Conservation (phyloP, 2,888 invertebrate species). For the Penaeus monodon region DNA sequence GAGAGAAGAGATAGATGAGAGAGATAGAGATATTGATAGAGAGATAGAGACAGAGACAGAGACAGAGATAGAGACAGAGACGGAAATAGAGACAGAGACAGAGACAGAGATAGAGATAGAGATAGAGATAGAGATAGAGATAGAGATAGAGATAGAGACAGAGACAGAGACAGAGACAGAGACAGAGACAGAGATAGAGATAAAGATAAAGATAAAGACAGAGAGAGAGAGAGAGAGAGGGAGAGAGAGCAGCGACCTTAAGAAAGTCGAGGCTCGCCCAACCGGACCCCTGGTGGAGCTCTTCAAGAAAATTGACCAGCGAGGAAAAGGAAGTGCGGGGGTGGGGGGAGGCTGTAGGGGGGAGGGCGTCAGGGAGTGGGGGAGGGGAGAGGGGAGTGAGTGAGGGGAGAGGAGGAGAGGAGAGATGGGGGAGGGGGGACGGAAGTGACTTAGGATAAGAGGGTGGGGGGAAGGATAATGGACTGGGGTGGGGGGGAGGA, state of each 20-base stretch:
- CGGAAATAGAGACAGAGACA: no score
- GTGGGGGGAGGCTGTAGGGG: background rate
- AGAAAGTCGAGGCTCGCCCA: constrained; percentile 10
- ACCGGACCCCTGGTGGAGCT: no score
- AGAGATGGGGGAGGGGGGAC: background rate
- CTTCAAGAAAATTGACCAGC: background rate
- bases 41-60: no score
- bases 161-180: background rate
- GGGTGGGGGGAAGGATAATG: background rate
- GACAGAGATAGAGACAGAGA: no score
- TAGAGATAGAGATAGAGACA: background rate
- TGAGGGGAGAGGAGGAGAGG: background rate
- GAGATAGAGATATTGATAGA: no score
- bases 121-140: no score
- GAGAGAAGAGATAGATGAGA: no score
- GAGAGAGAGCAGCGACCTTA: constrained; percentile 13
- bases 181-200: background rate
- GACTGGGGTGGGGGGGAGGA: no score
- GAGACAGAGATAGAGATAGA: no score
- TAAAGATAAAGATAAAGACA: no score
- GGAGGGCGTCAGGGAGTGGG: background rate
- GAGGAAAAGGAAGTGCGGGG: background rate
- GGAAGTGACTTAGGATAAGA: no score
- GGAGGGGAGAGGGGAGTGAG: no score
- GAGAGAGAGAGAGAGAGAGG: background rate